phyloP scores from a whole-genome alignment of 2,797 vertebrate genomes.

The Sphaeramia orbicularis region DNA sequence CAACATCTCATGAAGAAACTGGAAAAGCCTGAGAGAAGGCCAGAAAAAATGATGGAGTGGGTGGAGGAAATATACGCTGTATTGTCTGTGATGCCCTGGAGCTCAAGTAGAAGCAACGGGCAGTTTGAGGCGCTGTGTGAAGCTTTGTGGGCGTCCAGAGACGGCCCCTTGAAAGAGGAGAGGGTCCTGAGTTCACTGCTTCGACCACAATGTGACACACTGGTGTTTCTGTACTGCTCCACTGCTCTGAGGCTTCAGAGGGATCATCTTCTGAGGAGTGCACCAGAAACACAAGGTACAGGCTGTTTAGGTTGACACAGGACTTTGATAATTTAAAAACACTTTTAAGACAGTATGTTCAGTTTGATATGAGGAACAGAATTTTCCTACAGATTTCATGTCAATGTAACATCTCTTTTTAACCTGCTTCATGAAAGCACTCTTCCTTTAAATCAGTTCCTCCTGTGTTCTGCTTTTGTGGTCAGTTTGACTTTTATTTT shows the following conservation, averaged over 20 bases:
- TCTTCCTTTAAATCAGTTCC: conserved; percentile 28
- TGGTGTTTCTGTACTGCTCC: conserved; percentile 86
- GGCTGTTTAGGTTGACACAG: neutral
- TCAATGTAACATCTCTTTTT: too few species aligned
- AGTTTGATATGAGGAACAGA: neutral
- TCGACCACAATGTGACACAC: conserved; percentile 79
- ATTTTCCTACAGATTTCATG: neutral
- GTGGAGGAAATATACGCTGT: conserved; percentile 86
- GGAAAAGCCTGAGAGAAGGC: conserved; percentile 53
- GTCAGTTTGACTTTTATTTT: neutral
- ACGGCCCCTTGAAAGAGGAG: conserved; percentile 87
- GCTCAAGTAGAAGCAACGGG: conserved; percentile 64
- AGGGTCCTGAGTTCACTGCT: conserved; percentile 88
- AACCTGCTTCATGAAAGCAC: neutral
- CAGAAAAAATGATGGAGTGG: conserved; percentile 61
- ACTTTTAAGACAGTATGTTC: neutral
- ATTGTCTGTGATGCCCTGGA: conserved; percentile 86
- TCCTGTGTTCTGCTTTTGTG: conserved; percentile 6
- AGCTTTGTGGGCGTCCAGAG: conserved; percentile 86
- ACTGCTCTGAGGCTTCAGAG: conserved; percentile 85
- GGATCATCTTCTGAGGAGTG: conserved; percentile 81
- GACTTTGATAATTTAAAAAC: neutral
- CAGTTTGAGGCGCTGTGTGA: conserved; percentile 88
- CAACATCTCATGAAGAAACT: conserved; percentile 87
- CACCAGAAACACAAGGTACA: conserved; percentile 83